These are phyloP conservation scores for Leptothorax acervorum DNA, from an alignment of 2,888 invertebrate species.

Conservation along the genomic window DNA sequence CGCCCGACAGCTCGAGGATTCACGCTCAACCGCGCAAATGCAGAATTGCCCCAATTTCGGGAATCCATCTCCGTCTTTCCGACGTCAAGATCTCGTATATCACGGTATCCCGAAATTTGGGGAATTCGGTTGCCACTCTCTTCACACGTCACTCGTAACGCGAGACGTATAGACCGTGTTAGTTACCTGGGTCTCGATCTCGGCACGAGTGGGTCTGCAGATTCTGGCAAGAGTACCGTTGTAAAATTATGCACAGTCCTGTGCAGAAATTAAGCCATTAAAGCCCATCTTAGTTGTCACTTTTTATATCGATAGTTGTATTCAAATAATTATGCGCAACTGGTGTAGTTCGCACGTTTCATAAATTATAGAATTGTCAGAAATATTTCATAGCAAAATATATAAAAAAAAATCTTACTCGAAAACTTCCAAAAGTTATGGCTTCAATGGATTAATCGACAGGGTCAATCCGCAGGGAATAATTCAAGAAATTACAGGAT, in stretches of 20 bases:
- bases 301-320: not conserved
- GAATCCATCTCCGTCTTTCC: slow-evolving; percentile 49
- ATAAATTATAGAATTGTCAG: not conserved
- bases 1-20: slow-evolving; percentile 23
- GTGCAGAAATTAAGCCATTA: slow-evolving; percentile 9
- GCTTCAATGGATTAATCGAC: slow-evolving; percentile 23
- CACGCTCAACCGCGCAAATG: slow-evolving; percentile 23
- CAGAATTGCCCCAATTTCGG: slow-evolving; percentile 65
- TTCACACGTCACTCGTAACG: slow-evolving; percentile 67
- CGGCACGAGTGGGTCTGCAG: slow-evolving; percentile 82
- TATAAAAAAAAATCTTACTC: not conserved
- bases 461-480: not conserved
- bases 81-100: slow-evolving; percentile 29
- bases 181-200: slow-evolving; percentile 24
- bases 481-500: slow-evolving; percentile 17
- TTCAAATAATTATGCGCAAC: not conserved
- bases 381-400: not conserved
- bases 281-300: not conserved
- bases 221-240: slow-evolving; percentile 75
- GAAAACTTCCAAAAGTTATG: not conserved
- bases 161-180: slow-evolving; percentile 1
- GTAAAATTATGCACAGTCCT: not conserved
- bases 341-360: not conserved
- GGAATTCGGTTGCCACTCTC: slow-evolving; percentile 63
- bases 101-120: slow-evolving; percentile 22